Evolutionary conservation across 1,140 invertebrate species (phyloP).

Genomic region (Sarcophaga peregrina): DNA sequence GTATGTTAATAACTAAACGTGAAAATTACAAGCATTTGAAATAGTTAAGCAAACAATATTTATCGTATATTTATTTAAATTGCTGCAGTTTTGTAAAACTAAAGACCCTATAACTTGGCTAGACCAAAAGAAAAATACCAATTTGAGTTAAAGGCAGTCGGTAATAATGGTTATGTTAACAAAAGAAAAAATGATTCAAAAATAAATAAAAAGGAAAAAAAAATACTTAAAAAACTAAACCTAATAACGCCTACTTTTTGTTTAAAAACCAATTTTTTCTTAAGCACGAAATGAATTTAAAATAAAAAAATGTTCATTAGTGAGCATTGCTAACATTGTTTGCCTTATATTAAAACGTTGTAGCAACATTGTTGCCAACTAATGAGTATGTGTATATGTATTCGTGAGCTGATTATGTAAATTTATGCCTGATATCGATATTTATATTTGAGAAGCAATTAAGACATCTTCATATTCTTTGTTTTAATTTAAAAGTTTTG

Average conservation of each 20-base stretch:
- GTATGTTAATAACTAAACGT: too few species aligned
- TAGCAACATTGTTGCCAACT: background rate
- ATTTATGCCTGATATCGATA: background rate
- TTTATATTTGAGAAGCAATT: too few species aligned
- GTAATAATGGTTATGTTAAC: constrained; percentile 3
- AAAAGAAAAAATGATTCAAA: too few species aligned
- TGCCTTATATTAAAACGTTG: background rate
- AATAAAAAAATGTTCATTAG: background rate
- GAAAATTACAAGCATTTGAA: too few species aligned
- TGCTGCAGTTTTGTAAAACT: background rate
- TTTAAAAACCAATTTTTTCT: background rate
- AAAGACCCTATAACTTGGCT: background rate
- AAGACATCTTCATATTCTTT: too few species aligned
- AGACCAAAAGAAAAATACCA: background rate
- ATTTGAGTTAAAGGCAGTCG: background rate
- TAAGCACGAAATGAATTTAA: too few species aligned
- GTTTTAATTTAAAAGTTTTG: too few species aligned
- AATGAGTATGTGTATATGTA: background rate
- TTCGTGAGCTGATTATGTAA: background rate
- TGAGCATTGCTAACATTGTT: background rate
- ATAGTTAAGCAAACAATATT: too few species aligned
- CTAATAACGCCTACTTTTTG: constrained; percentile 10
- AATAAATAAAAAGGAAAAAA: too few species aligned
- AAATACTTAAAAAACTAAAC: background rate
- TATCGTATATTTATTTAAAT: too few species aligned